phyloP scores from a whole-genome alignment of 1,140 invertebrate species.

The Hylaeus volcanicus region DNA sequence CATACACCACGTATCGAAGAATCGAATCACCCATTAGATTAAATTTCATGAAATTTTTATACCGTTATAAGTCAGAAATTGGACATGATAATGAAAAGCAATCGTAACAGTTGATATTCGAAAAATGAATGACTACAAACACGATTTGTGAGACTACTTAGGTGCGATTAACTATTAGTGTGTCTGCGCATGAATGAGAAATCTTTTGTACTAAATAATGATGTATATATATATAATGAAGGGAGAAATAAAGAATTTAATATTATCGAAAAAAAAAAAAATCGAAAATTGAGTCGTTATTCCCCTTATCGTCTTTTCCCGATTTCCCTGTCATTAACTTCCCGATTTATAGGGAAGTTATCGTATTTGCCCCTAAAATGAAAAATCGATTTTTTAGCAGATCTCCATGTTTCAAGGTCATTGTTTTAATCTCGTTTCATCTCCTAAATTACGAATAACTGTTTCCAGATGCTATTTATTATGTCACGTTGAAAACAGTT shows the following conservation, averaged over 20 bases:
- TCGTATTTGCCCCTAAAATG: no score
- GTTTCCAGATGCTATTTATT: no score
- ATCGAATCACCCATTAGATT: constrained; percentile 31
- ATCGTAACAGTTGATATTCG: constrained; percentile 4
- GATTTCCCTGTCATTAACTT: no score
- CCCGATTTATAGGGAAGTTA: no score
- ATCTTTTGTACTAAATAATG: constrained; percentile 65
- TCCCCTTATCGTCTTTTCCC: no score
- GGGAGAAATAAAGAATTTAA: constrained; percentile 65
- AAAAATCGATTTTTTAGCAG: no score
- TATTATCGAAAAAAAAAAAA: constrained; percentile 50
- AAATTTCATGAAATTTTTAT: constrained; percentile 37
- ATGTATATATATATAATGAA: constrained; percentile 63
- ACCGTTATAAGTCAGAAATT: not conserved
- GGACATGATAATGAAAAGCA: not conserved
- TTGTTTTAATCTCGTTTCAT: no score
- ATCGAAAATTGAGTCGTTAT: not conserved
- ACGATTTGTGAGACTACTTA: constrained; percentile 3
- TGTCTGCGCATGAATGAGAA: constrained; percentile 43
- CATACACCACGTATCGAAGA: constrained; percentile 12
- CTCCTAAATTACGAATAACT: no score
- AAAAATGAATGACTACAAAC: constrained; percentile 10
- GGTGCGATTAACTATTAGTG: constrained; percentile 1
- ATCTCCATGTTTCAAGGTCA: no score
- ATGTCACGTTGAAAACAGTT: no score